These are phyloP conservation scores for Caenorhabditis uteleia DNA, from an alignment of 2,888 invertebrate genomes.

Conservation along the genomic window DNA sequence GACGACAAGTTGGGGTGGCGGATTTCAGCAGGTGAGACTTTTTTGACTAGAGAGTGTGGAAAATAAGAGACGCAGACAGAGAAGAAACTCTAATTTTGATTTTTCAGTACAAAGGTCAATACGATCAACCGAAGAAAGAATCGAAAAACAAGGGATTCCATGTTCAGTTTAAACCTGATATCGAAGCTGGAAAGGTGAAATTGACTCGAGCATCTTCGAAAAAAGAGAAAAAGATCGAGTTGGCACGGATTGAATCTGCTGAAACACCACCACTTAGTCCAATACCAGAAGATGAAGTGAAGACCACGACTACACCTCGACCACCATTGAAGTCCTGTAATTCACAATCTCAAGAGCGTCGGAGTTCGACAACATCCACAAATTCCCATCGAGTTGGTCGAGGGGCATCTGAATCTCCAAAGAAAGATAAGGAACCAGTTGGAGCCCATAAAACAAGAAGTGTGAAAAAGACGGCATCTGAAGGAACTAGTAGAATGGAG, in stretches of 20 bases:
- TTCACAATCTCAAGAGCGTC: constrained; percentile 32
- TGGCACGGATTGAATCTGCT: constrained; percentile 25
- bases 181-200: constrained; percentile 18
- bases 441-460: constrained; percentile 4
- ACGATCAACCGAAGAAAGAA: constrained; percentile 53
- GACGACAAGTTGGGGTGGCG: constrained; percentile 65
- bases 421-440: constrained; percentile 12
- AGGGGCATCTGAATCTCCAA: constrained; percentile 38
- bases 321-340: not conserved
- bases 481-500: constrained; percentile 37
- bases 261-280: constrained; percentile 30
- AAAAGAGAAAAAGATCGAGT: not conserved
- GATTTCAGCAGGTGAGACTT: constrained; percentile 54
- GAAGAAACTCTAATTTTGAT: not conserved
- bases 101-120: constrained; percentile 64
- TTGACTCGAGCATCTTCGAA: not conserved
- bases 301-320: constrained; percentile 14
- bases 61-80: not conserved
- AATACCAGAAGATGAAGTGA: constrained; percentile 32
- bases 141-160: constrained; percentile 53
- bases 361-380: constrained; percentile 16
- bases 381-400: constrained; percentile 11
- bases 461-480: constrained; percentile 33
- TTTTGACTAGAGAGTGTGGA: not conserved
- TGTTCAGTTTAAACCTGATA: constrained; percentile 59